A percentile compares a stretch with the other conserved stretches of the same genome.
These are phyloP conservation scores for Crocallis elinguaria DNA, from an alignment of 2,888 invertebrate species.

Conservation along the genomic window DNA sequence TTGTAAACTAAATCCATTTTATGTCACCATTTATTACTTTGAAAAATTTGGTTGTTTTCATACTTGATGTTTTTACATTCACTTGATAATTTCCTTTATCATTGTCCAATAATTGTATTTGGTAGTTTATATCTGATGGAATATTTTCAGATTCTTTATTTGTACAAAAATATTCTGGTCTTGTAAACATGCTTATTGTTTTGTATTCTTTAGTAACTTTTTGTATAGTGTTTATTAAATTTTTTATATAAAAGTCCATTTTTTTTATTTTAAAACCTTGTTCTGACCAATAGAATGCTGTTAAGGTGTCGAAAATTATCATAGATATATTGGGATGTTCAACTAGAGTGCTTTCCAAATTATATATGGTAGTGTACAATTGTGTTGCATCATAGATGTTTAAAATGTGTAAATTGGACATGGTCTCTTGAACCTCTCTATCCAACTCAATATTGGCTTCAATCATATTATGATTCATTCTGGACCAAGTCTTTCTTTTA, in stretches of 20 bases:
- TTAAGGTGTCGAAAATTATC: conserved; percentile 71
- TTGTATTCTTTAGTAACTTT: conserved; percentile 77
- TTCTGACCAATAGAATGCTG: conserved; percentile 83
- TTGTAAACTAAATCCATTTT: conserved; percentile 36
- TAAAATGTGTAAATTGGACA: conserved; percentile 59
- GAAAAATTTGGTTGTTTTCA: conserved; percentile 42
- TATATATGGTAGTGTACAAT: conserved; percentile 69
- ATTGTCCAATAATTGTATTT: conserved; percentile 56
- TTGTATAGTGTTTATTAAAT: conserved; percentile 67
- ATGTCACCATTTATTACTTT: conserved; percentile 41
- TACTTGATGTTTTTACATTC: conserved; percentile 44
- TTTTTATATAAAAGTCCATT: conserved; percentile 81
- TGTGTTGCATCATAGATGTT: conserved; percentile 73
- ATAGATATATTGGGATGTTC: conserved; percentile 67
- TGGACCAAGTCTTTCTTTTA: conserved; percentile 36
- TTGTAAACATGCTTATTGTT: conserved; percentile 79
- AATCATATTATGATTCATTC: conserved; percentile 5
- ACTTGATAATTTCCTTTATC: conserved; percentile 37
- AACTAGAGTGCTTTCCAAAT: conserved; percentile 68
- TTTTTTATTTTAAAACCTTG: conserved; percentile 70
- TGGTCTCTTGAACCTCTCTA: conserved; percentile 39
- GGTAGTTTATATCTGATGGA: conserved; percentile 64
- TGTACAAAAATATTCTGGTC: conserved; percentile 78
- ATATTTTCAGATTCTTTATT: conserved; percentile 59
- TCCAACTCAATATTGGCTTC: conserved; percentile 34